Percentiles rank a stretch among this genome's conserved stretches.
Evolutionary conservation across 64 coral and sea anemone genomes (phyloP).

Genomic region (Montipora foliosa): DNA sequence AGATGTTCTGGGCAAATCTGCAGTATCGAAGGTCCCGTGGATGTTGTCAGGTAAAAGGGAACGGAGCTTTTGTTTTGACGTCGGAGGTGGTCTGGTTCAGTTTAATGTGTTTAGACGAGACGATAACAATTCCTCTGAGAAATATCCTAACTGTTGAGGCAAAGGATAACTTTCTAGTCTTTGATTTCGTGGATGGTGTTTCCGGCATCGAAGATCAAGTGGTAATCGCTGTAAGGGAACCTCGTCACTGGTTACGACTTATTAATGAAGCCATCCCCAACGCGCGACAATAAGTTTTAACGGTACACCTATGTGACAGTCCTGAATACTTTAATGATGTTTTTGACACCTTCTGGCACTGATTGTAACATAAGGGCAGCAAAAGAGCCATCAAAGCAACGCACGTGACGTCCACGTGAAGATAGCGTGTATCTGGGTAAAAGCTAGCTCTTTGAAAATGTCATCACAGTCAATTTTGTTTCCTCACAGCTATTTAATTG

Average conservation of each 20-base stretch:
- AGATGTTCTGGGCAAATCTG: slow-evolving; percentile 10
- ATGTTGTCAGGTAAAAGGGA: background rate
- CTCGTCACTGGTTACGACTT: background rate
- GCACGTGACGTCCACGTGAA: too few relatives aligned
- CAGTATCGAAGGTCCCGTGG: background rate
- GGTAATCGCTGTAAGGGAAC: background rate
- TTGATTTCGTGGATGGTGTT: background rate
- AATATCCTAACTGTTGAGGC: background rate
- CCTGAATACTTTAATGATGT: too few relatives aligned
- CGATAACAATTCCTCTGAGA: background rate
- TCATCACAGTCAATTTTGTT: too few relatives aligned
- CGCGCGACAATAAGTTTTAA: too few relatives aligned
- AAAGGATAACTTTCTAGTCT: background rate
- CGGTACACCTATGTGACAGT: too few relatives aligned
- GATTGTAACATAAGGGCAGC: too few relatives aligned
- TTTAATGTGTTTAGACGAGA: background rate
- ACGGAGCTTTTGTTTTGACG: slow-evolving; percentile 9
- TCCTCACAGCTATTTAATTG: too few relatives aligned
- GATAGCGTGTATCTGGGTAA: too few relatives aligned
- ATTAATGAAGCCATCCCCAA: too few relatives aligned
- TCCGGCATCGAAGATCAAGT: slow-evolving; percentile 3
- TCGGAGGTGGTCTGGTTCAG: background rate
- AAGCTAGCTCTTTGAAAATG: too few relatives aligned
- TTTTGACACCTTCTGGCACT: too few relatives aligned
- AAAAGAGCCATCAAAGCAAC: too few relatives aligned